Percentiles rank a stretch among this genome's conserved stretches.
phyloP scores from a whole-genome alignment of 2,888 invertebrate species.

The Exephanes ischioxanthus region DNA sequence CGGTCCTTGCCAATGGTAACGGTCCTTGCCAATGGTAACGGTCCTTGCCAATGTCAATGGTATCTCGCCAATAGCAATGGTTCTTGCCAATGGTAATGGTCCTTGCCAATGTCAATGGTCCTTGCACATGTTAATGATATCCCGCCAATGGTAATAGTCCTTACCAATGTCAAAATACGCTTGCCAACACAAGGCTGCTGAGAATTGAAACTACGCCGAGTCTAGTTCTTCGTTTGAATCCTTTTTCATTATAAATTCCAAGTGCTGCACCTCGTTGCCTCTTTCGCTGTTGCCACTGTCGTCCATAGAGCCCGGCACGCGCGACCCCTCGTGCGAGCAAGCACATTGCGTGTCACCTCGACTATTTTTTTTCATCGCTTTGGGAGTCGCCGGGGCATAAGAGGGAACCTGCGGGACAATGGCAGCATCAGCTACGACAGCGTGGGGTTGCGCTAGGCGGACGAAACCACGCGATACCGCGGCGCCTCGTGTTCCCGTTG shows the following conservation, averaged over 20 bases:
- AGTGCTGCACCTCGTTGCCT: background rate
- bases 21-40: background rate
- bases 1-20: background rate
- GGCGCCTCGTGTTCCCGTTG: conserved; percentile 42
- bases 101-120: too few relatives aligned
- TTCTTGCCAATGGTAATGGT: too few relatives aligned
- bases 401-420: conserved; percentile 16
- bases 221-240: background rate
- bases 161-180: background rate
- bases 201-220: too few relatives aligned
- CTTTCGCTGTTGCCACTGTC: background rate
- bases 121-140: background rate
- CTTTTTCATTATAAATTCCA: background rate
- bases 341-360: conserved; percentile 42
- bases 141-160: background rate
- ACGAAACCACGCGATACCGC: conserved; percentile 1
- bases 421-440: background rate
- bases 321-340: conserved; percentile 4
- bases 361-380: conserved; percentile 54
- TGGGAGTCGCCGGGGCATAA: conserved; percentile 40
- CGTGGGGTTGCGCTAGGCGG: background rate
- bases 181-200: background rate
- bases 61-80: background rate
- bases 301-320: background rate
- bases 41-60: background rate